phyloP scores from a whole-genome alignment of 2,888 invertebrate genomes.

The Brachyopa scutellaris region DNA sequence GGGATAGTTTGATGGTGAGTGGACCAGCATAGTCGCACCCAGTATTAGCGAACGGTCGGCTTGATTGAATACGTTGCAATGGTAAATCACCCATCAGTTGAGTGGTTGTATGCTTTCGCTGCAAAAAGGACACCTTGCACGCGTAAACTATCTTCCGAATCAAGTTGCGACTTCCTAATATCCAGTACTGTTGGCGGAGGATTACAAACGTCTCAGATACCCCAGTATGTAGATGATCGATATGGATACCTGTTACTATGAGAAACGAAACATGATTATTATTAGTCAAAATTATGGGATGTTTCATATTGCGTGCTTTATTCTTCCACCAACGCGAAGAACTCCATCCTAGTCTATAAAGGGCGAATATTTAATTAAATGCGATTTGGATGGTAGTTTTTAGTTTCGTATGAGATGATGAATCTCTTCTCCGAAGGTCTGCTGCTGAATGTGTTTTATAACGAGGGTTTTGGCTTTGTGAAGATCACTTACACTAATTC shows the following conservation, averaged over 20 bases:
- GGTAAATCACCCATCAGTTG: constrained; percentile 49
- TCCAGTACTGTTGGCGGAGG: constrained; percentile 34
- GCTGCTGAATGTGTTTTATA: no score
- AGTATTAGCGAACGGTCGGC: not conserved
- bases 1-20: constrained; percentile 31
- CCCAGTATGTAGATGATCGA: constrained; percentile 30
- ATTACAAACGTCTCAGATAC: not conserved
- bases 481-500: constrained; percentile 6
- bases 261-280: no score
- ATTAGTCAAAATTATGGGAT: no score
- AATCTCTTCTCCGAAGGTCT: not conserved
- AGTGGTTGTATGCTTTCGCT: constrained; percentile 8
- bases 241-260: constrained; percentile 20
- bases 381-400: no score
- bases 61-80: not conserved
- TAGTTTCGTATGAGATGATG: constrained; percentile 10
- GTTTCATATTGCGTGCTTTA: no score
- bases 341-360: constrained; percentile 13
- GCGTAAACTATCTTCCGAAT: constrained; percentile 38
- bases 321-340: not conserved
- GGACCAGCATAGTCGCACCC: constrained; percentile 52
- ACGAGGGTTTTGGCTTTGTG: no score
- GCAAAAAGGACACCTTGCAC: constrained; percentile 58
- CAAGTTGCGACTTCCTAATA: constrained; percentile 46
- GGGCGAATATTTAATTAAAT: constrained; percentile 3